Evolutionary conservation across 2,888 invertebrate species (phyloP), one percentile per base, ranked within the genome.

Genomic region (Hypena proboscidalis): DNA sequence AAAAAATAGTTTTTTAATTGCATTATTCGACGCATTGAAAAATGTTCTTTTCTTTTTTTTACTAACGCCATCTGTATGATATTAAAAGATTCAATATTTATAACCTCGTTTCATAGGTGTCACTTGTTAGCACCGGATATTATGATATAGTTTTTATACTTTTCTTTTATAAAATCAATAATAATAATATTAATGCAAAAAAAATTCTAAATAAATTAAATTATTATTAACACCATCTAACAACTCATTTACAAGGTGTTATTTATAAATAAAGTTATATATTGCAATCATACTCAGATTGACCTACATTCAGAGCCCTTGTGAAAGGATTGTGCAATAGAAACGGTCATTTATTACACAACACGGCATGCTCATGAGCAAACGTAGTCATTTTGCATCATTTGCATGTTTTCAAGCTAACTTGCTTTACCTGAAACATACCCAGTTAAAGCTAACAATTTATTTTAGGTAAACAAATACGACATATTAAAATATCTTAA

Each of bases 261-360:
- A 7, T 49, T 47, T 56, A 35, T 51, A 31, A 40, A 57, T 50
- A 49, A 61, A 59, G 58, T 60, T 65, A 65, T 62, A 74, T 70
- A 55, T 74, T 75, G 77, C 73, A 83, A 80, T 78, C 76, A 75
- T 77, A 77, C 79, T 84, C 76, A 74, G 84, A 87, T 84, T 91
- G 91, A 91, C 91, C 91, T 90, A 91, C 85, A 87, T 91, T 90
- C 71, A 59, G 70, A 86, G 90, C 90, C 89, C 90, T 90, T 90
- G 91, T 90, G 91, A 91, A 91, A 91, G 90, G 90, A 91, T 91
- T 91, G 90, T 90, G 91, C 86, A 91, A 91, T 86, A 85, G 86
- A 90, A 90, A 90, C 91, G 88, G 89, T 87, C 87, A 91, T 88
- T 88, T 88, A 86, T 90, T 87, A 89, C 89, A 85, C 90, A 89